Evolutionary conservation across 2,113 vertebrate genomes (phyloP).

Genomic region (Eulemur rufifrons): DNA sequence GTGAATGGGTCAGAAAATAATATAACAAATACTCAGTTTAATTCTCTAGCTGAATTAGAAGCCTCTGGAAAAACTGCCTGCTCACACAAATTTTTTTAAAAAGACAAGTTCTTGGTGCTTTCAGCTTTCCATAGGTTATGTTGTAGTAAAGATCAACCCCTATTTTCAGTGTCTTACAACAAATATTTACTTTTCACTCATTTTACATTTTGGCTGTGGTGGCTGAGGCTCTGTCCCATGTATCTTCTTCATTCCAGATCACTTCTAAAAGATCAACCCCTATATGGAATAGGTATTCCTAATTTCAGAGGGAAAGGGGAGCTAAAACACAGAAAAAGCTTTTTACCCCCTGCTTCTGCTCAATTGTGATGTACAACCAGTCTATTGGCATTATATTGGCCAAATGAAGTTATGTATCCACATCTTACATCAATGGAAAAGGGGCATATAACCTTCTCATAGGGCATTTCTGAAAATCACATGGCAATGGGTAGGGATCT

Average conservation of each 20-base stretch:
- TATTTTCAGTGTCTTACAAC: background rate
- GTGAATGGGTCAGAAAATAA: background rate
- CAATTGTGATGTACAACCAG: background rate
- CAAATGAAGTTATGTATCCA: background rate
- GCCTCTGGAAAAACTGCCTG: background rate
- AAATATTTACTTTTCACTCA: background rate
- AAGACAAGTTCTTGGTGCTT: background rate
- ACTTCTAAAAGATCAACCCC: background rate
- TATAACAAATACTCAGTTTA: background rate
- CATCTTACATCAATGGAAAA: background rate
- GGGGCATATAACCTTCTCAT: background rate
- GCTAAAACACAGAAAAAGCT: background rate
- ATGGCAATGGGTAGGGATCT: background rate
- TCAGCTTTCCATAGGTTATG: background rate
- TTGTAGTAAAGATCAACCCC: background rate
- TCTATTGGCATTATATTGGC: background rate
- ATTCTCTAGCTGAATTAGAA: conserved; percentile 6
- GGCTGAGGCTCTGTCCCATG: background rate
- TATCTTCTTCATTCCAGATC: background rate
- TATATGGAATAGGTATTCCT: background rate
- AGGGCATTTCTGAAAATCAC: conserved; percentile 14
- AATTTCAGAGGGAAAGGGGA: background rate
- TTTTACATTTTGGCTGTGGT: background rate
- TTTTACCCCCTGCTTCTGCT: conserved; percentile 11
- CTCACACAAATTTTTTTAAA: background rate